These are phyloP conservation scores for Rhamnusium bicolor DNA, from an alignment of 2,888 invertebrate species.

Conservation along the genomic window DNA sequence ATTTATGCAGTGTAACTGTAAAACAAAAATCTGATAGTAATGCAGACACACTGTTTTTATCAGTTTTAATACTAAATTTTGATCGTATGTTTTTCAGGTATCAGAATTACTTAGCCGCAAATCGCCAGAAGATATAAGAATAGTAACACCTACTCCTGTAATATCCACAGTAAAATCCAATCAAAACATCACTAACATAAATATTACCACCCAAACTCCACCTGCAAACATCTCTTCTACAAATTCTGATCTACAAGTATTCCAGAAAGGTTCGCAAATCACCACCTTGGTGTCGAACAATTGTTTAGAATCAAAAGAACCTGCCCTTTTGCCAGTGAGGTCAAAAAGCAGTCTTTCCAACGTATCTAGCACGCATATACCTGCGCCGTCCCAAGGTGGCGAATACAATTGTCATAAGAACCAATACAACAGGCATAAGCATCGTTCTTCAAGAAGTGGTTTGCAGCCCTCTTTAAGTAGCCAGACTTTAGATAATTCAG, in stretches of 20 bases:
- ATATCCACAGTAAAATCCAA: conserved; percentile 71
- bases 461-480: conserved; percentile 71
- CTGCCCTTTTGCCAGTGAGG: conserved; percentile 69
- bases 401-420: conserved; percentile 61
- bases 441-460: conserved; percentile 62
- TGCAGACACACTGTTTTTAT: no score
- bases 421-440: conserved; percentile 62
- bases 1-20: no score
- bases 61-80: neutral
- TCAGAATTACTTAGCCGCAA: conserved; percentile 72
- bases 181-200: conserved; percentile 82
- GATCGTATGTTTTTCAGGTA: conserved; percentile 60
- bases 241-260: conserved; percentile 73
- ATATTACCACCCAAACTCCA: conserved; percentile 76
- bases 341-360: conserved; percentile 74
- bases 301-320: conserved; percentile 70
- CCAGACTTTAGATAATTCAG: conserved; percentile 72
- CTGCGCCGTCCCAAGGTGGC: conserved; percentile 62
- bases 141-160: conserved; percentile 62
- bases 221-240: conserved; percentile 46
- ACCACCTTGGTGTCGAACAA: conserved; percentile 81
- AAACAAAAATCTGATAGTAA: no score
- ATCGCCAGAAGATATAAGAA: conserved; percentile 59
- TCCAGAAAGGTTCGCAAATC: conserved; percentile 86
- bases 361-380: conserved; percentile 74